Evolutionary conservation across 2,888 invertebrate species (phyloP).

Genomic region (Apamea epomidion): DNA sequence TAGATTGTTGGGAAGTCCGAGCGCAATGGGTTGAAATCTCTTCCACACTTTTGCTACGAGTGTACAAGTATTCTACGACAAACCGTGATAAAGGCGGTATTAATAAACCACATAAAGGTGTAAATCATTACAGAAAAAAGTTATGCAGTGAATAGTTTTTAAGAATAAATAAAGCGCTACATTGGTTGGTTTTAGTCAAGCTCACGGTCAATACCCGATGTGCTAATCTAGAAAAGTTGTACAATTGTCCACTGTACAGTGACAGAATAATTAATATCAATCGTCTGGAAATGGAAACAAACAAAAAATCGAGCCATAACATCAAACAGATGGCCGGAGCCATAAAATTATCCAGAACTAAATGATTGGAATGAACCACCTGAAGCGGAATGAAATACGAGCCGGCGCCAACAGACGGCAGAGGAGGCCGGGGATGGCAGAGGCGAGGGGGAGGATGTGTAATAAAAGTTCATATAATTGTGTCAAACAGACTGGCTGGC

Average conservation of each 20-base stretch:
- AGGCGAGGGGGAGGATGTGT: neutral
- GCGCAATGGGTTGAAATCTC: neutral
- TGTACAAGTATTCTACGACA: neutral
- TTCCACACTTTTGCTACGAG: neutral
- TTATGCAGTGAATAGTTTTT: neutral
- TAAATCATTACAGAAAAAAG: neutral
- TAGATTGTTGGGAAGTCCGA: neutral
- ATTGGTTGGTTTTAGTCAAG: neutral
- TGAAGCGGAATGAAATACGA: constrained; percentile 59
- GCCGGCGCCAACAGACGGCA: constrained; percentile 36
- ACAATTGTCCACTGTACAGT: neutral
- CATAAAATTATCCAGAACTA: constrained; percentile 53
- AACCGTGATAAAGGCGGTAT: neutral
- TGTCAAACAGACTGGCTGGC: constrained; percentile 39
- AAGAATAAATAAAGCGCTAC: neutral
- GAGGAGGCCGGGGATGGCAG: neutral
- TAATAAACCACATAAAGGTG: neutral
- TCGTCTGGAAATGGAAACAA: constrained; percentile 47
- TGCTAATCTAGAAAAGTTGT: neutral
- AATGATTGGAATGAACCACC: constrained; percentile 57
- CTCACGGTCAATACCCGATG: neutral
- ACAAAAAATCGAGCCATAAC: constrained; percentile 41
- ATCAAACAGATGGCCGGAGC: constrained; percentile 52
- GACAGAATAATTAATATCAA: constrained; percentile 35
- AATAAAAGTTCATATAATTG: constrained; percentile 58